phyloP scores from a whole-genome alignment of 2,113 vertebrate genomes.

The Mellivora capensis region DNA sequence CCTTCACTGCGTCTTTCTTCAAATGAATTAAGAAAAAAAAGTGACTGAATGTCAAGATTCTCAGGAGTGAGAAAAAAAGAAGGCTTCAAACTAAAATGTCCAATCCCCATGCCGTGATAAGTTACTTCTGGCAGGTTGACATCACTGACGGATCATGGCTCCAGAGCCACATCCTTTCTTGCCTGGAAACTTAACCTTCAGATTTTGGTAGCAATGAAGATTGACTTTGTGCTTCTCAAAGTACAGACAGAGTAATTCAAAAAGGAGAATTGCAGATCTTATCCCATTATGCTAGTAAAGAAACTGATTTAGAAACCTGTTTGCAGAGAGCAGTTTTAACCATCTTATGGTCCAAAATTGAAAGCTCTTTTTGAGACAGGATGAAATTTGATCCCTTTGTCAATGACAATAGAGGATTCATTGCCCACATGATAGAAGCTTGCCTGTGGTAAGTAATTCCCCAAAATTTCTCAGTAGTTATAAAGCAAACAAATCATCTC shows the following conservation, averaged over 20 bases:
- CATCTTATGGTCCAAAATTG: constrained; percentile 64
- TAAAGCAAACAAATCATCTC: constrained; percentile 66
- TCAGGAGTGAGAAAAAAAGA: constrained; percentile 18
- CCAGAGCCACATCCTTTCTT: constrained; percentile 55
- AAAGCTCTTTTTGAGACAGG: constrained; percentile 46
- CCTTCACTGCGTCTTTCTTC: not conserved
- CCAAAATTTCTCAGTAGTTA: constrained; percentile 62
- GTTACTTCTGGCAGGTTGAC: constrained; percentile 79
- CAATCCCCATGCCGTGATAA: not conserved
- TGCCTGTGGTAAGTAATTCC: constrained; percentile 59
- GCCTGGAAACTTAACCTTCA: constrained; percentile 77
- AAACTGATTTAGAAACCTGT: constrained; percentile 75
- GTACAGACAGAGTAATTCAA: constrained; percentile 71
- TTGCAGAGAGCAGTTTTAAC: constrained; percentile 67
- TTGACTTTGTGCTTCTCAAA: constrained; percentile 72
- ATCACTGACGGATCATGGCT: constrained; percentile 64
- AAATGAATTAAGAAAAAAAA: constrained; percentile 35
- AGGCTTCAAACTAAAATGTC: constrained; percentile 9
- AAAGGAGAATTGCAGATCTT: constrained; percentile 61
- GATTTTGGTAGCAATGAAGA: constrained; percentile 72
- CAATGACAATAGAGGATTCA: constrained; percentile 63
- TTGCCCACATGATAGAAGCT: constrained; percentile 47
- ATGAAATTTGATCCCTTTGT: constrained; percentile 73
- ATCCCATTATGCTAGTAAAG: constrained; percentile 52
- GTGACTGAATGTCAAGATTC: constrained; percentile 43